Conservation (phyloP, 2,113 vertebrate genomes). For the Neolamprologus variostigma region DNA sequence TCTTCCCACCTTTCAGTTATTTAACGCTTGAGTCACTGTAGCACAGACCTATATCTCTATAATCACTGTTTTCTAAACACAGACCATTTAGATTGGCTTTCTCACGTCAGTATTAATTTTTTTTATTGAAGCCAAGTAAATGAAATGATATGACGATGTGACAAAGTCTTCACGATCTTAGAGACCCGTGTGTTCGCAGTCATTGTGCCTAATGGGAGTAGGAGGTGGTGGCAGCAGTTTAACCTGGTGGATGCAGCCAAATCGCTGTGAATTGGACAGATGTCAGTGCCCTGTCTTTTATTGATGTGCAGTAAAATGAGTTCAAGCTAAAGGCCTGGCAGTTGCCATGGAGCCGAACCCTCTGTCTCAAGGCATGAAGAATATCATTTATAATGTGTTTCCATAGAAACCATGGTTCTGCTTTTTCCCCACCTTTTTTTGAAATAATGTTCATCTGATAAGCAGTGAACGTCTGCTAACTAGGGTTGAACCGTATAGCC, state of each 20-base stretch:
- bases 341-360: conserved; percentile 63
- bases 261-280: conserved; percentile 15
- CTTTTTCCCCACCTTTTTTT: neutral
- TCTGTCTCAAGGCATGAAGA: conserved; percentile 38
- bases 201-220: neutral
- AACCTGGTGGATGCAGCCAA: neutral
- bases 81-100: neutral
- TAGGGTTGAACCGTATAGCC: neutral
- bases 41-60: neutral
- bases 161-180: neutral
- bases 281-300: conserved; percentile 47
- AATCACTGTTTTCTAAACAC: neutral
- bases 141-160: neutral
- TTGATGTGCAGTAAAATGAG: conserved; percentile 53
- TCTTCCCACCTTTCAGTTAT: neutral
- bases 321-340: conserved; percentile 27
- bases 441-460: neutral
- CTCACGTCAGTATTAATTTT: neutral
- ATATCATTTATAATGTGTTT: conserved; percentile 62
- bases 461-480: neutral
- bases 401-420: conserved; percentile 55
- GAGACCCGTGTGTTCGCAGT: neutral
- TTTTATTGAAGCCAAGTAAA: neutral
- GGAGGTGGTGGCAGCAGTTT: neutral
- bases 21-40: neutral